Evolutionary conservation across 2,113 vertebrate species (phyloP), one percentile per base, ranked within the genome.

Genomic region (Ursus arctos): DNA sequence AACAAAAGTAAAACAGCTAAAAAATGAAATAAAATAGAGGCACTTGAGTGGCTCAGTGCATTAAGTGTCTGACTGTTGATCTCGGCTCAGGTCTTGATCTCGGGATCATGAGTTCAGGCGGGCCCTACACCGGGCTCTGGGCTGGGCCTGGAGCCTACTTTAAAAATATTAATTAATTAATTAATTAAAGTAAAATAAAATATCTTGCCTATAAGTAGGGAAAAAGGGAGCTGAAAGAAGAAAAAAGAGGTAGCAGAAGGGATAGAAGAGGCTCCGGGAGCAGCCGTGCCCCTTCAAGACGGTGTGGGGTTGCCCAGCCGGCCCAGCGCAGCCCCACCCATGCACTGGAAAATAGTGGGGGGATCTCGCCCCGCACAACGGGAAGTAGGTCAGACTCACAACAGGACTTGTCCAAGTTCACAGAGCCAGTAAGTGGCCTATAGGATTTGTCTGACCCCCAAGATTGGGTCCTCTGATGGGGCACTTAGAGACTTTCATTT

Each of bases 271-370:
- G 9, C 14, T 6, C 51, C 33, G 9, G 8, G 40, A 61, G 49
- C 33, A 9, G 33, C 10, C 0, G 8, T 12, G 24, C 24, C 43
- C 3, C 7, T 13, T 6, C 40, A 26, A 16, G 22, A 28, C 1
- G 26, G 72, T 28, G 72, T 14, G 12, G 15, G 77, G 31, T 22
- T 15, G 36, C 26, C 6, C 21, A 9, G 51, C 10, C 0, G 16
- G 51, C 6, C 49, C 26, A 2, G 3, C 8, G 2, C 57, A 31
- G 67, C 6, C 7, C 33, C 28, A 6, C 22, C 0, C 7, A 21
- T 53, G 4, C 0, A 0, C 43, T 53, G 55, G 61, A 63, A 4
- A 71, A 31, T 0, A n/a, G 6, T 0, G 0, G 0, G 0, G 1
- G 19, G 47, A 1, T 5, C 65, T 51, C 6, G 0, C 1, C 43